Evolutionary conservation across 2,888 invertebrate species (phyloP), one percentile per base, ranked within the genome.

Genomic region (Epinotia brunnichana): DNA sequence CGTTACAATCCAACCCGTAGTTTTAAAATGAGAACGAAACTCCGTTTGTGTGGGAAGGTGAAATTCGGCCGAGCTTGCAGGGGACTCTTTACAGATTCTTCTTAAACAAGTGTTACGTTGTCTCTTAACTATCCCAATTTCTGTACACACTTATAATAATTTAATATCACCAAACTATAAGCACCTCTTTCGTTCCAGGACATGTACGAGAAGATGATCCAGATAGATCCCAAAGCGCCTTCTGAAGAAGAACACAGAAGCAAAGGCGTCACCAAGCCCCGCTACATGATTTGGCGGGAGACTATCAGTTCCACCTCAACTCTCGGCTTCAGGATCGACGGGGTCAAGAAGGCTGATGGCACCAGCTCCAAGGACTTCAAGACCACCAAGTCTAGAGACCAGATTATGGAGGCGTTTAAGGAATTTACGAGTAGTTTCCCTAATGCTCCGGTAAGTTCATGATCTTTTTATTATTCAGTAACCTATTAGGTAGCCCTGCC

Each of bases 141-240:
- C 35, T 2, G 9, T 35, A 0, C 5, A 29, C 9, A 35, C 9
- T 35, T 35, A 35, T 29, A 29, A 29, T 35, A 7, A 7, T 9
- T 9, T 7, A 35, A 35, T 9, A 35, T 35, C 35, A 35, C 9
- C 35, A 35, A 35, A 35, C 35, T 35, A 9, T 1, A 35, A 7
- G 5, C 5, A 35, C 35, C 35, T 15, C 15, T 57, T 24, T 51
- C 13, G 74, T 87, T 94, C 53, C 89, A 97, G 96, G 98, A 99
- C 86, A 98, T 99, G 98, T 99, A 98, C 85, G 98, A 98, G 81
- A 99, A 99, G 92, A 99, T 99, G 98, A 96, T 98, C 76, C 98
- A 98, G 87, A 97, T 98, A 62, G 98, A 98, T 87, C 95, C 96
- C 2, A 94, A 94, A 77, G 98, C 98, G 0, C 99, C 99, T 3